A percentile compares a stretch with the other conserved stretches of the same genome.
Evolutionary conservation across 2,113 vertebrate species (phyloP).

Genomic region (Corythornis vintsioides): DNA sequence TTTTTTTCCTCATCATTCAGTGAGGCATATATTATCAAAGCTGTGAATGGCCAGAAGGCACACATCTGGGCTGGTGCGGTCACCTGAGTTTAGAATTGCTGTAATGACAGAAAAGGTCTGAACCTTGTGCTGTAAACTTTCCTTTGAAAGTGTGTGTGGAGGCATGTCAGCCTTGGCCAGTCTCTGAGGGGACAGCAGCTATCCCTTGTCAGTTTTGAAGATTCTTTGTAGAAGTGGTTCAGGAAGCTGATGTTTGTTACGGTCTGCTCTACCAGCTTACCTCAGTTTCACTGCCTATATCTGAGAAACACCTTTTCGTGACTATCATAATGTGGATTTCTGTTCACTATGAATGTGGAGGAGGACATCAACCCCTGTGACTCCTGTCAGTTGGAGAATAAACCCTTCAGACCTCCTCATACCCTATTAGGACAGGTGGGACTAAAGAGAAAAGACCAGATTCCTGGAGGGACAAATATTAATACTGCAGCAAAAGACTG

Average conservation of each 20-base stretch:
- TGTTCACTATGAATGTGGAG: not conserved
- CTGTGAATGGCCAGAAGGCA: not conserved
- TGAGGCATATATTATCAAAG: not conserved
- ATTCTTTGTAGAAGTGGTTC: not conserved
- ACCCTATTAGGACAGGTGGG: not conserved
- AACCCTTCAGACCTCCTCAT: not conserved
- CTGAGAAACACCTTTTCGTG: not conserved
- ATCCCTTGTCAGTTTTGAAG: conserved; percentile 1
- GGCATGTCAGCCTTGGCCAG: not conserved
- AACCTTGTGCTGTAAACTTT: not conserved
- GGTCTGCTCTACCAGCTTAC: not conserved
- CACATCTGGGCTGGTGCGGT: not conserved
- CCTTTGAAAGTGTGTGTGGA: not conserved
- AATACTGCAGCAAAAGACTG: not conserved
- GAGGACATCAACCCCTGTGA: not conserved
- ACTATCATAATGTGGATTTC: not conserved
- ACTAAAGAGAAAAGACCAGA: not conserved
- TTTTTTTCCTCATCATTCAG: not conserved
- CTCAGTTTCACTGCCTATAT: not conserved
- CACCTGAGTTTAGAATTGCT: not conserved
- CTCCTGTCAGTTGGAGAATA: not conserved
- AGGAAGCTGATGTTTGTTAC: not conserved
- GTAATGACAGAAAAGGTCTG: not conserved
- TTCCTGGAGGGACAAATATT: not conserved
- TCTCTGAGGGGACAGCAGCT: not conserved